phyloP scores from a whole-genome alignment of 2,797 vertebrate genomes.

The Anguilla pacifica region DNA sequence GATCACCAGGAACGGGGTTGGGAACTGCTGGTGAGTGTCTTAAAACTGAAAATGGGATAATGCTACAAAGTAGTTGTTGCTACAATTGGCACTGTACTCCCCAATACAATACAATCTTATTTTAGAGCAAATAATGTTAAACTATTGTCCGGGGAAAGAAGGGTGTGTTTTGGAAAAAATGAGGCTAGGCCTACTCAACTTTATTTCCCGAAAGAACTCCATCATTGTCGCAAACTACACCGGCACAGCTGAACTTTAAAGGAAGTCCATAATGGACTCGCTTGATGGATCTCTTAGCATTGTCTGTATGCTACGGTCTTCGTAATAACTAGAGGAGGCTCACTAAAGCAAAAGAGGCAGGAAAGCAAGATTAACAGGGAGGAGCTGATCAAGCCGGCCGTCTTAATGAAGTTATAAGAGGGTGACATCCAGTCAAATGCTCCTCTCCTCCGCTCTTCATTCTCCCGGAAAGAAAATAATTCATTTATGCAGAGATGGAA shows the following conservation, averaged over 20 bases:
- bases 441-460: background rate
- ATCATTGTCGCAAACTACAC: background rate
- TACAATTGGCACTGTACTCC: no score
- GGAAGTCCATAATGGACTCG: background rate
- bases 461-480: constrained; percentile 1
- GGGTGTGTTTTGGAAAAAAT: no score
- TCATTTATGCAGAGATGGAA: constrained; percentile 11
- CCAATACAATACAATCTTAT: no score
- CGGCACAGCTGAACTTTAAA: background rate
- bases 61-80: no score
- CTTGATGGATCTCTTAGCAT: background rate
- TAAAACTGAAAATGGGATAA: no score
- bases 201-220: background rate
- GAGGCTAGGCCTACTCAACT: background rate
- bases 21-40: no score
- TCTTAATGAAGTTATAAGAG: background rate
- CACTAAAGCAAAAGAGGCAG: background rate
- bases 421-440: background rate
- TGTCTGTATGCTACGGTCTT: background rate
- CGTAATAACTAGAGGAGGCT: background rate
- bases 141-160: no score
- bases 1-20: no score
- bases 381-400: background rate
- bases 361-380: background rate
- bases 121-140: no score